These are phyloP conservation scores for Lordiphosa fenestrarum DNA, from an alignment of 2,888 invertebrate genomes.

Conservation along the genomic window DNA sequence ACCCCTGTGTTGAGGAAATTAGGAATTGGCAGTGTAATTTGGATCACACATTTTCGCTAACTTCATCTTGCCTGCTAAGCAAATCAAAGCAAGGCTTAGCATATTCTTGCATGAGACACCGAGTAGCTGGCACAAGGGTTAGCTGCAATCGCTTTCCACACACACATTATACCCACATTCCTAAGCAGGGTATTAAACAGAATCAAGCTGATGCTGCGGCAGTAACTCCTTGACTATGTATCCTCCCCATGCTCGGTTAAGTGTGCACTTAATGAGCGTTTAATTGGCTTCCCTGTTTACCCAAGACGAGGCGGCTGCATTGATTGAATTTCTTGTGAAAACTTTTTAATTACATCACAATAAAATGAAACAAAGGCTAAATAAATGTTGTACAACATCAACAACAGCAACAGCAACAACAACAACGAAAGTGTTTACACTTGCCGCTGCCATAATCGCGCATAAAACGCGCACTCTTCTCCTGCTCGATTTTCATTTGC, in stretches of 20 bases:
- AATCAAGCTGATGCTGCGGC: conserved; percentile 44
- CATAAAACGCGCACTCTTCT: conserved; percentile 23
- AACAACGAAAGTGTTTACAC: conserved; percentile 13
- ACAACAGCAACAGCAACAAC: conserved; percentile 6
- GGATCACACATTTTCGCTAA: too few relatives aligned
- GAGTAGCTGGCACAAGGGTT: too few relatives aligned
- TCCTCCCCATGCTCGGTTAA: conserved; percentile 17
- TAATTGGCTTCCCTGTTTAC: conserved; percentile 68
- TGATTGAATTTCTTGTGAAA: conserved; percentile 63
- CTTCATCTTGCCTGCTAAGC: too few relatives aligned
- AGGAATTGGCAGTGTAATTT: too few relatives aligned
- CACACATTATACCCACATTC: too few relatives aligned
- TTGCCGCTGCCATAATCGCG: conserved; percentile 36
- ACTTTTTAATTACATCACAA: conserved; percentile 59
- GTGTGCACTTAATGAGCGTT: conserved; percentile 69
- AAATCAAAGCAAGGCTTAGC: too few relatives aligned
- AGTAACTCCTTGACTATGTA: conserved; percentile 7
- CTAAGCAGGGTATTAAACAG: conserved; percentile 29
- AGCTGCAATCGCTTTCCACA: too few relatives aligned
- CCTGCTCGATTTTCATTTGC: conserved; percentile 51
- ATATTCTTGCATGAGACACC: too few relatives aligned
- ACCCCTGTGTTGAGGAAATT: too few relatives aligned
- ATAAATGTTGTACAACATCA: conserved; percentile 16
- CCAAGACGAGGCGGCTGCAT: conserved; percentile 11
- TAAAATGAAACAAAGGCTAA: conserved; percentile 8